Percentiles rank a stretch among this genome's conserved stretches.
Conservation (phyloP, 2,113 vertebrate species). For the Callipepla californica region DNA sequence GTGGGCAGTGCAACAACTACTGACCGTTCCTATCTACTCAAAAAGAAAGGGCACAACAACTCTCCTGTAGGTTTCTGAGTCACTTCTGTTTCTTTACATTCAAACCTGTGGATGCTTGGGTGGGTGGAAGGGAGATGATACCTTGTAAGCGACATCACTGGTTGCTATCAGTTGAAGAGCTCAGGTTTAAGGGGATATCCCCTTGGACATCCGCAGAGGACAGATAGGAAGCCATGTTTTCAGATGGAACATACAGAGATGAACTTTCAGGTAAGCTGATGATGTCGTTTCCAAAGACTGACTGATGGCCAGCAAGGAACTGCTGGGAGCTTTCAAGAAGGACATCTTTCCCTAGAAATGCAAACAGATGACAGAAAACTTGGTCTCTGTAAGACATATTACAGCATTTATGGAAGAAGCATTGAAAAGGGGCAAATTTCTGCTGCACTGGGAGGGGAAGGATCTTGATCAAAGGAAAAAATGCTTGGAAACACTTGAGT, state of each 20-base stretch:
- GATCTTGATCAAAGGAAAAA: background rate
- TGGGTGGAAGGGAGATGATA: background rate
- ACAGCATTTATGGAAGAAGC: background rate
- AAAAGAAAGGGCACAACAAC: background rate
- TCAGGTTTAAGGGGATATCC: conserved; percentile 47
- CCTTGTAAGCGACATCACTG: conserved; percentile 23
- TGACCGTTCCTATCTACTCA: background rate
- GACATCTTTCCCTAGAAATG: conserved; percentile 57
- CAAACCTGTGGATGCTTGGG: conserved; percentile 29
- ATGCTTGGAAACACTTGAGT: background rate
- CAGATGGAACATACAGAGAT: conserved; percentile 48
- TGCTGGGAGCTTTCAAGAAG: conserved; percentile 52
- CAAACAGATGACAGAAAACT: background rate
- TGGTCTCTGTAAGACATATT: background rate
- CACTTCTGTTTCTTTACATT: conserved; percentile 60
- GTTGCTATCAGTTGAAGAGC: conserved; percentile 40
- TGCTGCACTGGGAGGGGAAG: background rate
- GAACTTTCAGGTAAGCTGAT: conserved; percentile 55
- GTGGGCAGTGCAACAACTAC: background rate
- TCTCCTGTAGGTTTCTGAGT: conserved; percentile 1
- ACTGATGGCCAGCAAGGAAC: conserved; percentile 19
- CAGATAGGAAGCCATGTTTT: conserved; percentile 48
- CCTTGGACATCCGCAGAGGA: conserved; percentile 26
- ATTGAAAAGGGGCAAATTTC: background rate
- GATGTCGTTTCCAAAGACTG: conserved; percentile 39